Evolutionary conservation across 1,140 invertebrate species (phyloP).

Genomic region (Drosophila suzukii): DNA sequence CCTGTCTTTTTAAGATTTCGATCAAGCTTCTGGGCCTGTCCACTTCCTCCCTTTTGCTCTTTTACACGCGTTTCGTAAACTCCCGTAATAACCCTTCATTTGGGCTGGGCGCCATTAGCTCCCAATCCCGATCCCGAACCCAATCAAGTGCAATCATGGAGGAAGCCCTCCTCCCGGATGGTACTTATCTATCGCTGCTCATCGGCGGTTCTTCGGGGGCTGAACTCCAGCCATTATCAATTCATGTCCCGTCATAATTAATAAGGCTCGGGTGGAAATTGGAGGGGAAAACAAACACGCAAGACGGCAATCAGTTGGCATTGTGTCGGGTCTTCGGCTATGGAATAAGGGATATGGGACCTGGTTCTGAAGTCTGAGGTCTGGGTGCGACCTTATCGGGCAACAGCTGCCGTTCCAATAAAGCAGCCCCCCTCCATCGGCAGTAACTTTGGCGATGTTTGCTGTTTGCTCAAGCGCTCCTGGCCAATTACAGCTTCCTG

Average conservation of each 20-base stretch:
- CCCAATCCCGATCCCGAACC: conserved; percentile 26
- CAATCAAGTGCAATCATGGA: conserved; percentile 63
- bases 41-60: conserved; percentile 14
- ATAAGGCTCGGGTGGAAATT: conserved; percentile 60
- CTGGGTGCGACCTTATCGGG: conserved; percentile 56
- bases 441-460: conserved; percentile 46
- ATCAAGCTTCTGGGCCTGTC: conserved; percentile 6
- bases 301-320: conserved; percentile 75
- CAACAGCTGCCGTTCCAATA: conserved; percentile 65
- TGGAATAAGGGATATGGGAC: conserved; percentile 15
- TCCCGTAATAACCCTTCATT: conserved; percentile 39
- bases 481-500: conserved; percentile 78
- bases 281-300: conserved; percentile 48
- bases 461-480: conserved; percentile 54
- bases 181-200: conserved; percentile 56
- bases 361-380: conserved; percentile 1
- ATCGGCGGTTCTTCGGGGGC: conserved; percentile 48
- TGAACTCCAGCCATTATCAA: conserved; percentile 66
- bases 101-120: conserved; percentile 32
- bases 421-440: conserved; percentile 24
- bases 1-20: conserved; percentile 9
- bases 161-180: conserved; percentile 18
- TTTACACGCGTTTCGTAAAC: conserved; percentile 26
- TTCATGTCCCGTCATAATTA: conserved; percentile 80
- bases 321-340: conserved; percentile 35